A percentile compares a stretch with the other conserved stretches of the same genome.
Conservation (phyloP, 2,888 invertebrate genomes). For the Eilema griseolum region DNA sequence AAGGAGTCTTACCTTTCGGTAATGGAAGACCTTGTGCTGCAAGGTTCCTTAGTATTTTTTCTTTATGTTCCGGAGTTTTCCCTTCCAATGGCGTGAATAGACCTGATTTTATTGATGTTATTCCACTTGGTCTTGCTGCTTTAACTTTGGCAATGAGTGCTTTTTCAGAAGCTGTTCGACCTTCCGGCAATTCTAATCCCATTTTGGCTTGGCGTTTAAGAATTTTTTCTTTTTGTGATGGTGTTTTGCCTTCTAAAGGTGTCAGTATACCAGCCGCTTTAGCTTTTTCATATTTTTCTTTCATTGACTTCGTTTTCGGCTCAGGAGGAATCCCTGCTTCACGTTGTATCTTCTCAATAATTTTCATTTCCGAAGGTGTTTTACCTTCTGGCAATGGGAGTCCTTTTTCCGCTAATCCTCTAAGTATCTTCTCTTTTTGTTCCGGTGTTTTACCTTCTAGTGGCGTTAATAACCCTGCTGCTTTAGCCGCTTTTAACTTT, state of each 20-base stretch:
- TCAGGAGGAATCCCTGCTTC: conserved; percentile 40
- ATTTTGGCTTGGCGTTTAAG: conserved; percentile 9
- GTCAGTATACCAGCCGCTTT: conserved; percentile 43
- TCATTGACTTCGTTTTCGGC: conserved; percentile 39
- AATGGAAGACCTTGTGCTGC: conserved; percentile 12
- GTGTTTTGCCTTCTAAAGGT: conserved; percentile 23
- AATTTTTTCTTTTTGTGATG: conserved; percentile 18
- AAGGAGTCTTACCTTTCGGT: conserved; percentile 10
- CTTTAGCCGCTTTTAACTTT: too few relatives aligned
- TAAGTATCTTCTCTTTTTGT: conserved; percentile 35
- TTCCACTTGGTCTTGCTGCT: neutral
- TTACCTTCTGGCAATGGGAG: conserved; percentile 30
- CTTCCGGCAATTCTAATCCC: conserved; percentile 16
- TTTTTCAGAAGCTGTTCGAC: conserved; percentile 18
- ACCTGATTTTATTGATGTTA: conserved; percentile 10
- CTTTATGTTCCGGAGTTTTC: conserved; percentile 31
- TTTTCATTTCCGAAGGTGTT: conserved; percentile 21
- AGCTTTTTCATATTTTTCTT: conserved; percentile 42
- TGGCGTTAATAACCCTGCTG: too few relatives aligned
- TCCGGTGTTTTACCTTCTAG: conserved; percentile 14
- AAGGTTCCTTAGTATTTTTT: conserved; percentile 9
- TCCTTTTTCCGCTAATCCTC: conserved; percentile 18
- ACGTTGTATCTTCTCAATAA: neutral
- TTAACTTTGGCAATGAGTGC: conserved; percentile 12
- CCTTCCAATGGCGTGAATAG: conserved; percentile 15